These are phyloP conservation scores for Morelia viridis DNA, from an alignment of 2,797 vertebrate genomes.

Conservation along the genomic window DNA sequence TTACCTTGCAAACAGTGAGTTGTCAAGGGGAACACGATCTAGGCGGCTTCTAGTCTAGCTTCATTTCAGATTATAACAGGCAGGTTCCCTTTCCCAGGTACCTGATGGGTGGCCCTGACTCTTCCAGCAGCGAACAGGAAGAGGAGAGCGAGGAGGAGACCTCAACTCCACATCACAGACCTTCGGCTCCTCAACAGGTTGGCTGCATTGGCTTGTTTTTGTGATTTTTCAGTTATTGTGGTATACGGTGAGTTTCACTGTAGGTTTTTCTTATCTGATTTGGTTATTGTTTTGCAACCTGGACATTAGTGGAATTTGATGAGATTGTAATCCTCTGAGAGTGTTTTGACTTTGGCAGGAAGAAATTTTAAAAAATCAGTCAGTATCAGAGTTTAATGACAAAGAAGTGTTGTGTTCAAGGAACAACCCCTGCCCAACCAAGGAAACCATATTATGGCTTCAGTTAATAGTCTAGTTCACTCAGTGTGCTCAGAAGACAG, in stretches of 20 bases:
- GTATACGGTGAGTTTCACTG: background rate
- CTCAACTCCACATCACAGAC: slow-evolving; percentile 33
- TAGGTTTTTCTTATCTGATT: background rate
- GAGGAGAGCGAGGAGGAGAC: slow-evolving; percentile 75
- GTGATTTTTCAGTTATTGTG: background rate
- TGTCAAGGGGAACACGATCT: background rate
- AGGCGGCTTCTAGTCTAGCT: background rate
- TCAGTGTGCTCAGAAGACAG: no score
- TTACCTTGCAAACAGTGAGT: slow-evolving; percentile 81
- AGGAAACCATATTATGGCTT: no score
- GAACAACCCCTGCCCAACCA: no score
- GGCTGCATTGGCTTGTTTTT: background rate
- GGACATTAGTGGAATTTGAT: background rate
- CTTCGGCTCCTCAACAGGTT: background rate
- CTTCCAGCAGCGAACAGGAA: slow-evolving; percentile 80
- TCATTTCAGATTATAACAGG: background rate
- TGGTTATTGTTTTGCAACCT: background rate
- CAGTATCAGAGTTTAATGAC: background rate
- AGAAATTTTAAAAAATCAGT: background rate
- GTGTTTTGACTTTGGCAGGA: background rate
- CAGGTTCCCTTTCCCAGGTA: slow-evolving; percentile 71
- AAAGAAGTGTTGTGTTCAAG: background rate
- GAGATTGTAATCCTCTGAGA: background rate
- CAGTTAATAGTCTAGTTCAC: no score
- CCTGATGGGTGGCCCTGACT: slow-evolving; percentile 82